Base-by-base conservation (phyloP, 2,888 invertebrate species). In the Epirrhoe alternata region DNA sequence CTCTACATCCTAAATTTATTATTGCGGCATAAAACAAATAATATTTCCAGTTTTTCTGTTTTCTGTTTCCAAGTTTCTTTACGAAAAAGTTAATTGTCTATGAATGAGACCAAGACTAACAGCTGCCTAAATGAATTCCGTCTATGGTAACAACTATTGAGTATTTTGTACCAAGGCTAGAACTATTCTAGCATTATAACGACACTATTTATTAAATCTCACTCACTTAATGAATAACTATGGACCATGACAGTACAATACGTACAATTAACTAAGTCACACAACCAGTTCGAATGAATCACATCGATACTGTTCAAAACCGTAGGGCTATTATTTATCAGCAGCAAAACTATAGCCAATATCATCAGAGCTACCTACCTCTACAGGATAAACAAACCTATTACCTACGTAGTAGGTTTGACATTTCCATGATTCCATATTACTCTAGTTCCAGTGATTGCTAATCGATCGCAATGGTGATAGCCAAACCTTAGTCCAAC, bases 111-210 rank as follows among this genome's bases (percentile, higher is more conserved):
- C 45, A 58, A 50, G 55, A 64, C 53, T 61, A 77, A 81, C 76
- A 86, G 86, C 86, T 85, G 87, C 86, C 85, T 82, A 63, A 64
- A 33, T 55, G 49, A 65, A 78, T 74, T 74, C 74, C 77, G 75
- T 81, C 78, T 73, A 80, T 83, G 88, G 89, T 89, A 90, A 89
- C 88, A 83, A 82, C 83, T 87, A 89, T 85, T 88, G 90, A 92
- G 90, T 91, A 90, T 92, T 42, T 92, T 92, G 91, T 91, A 91
- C 92, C 92, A 86, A 88, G 84, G 82, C 83, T 82, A 83, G 82
- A 83, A 82, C 80, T 63, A 53, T 42, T 64, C 47, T 70, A 68
- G 51, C 62, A 68, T 71, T 66, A 66, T 49, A 69, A 68, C 60
- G 62, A 70, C 62, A 66, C 59, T 63, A 68, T 63, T 76, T 82